These are phyloP conservation scores for Coranthus polyacanthus DNA, from an alignment of 2,797 vertebrate genomes.

Conservation along the genomic window DNA sequence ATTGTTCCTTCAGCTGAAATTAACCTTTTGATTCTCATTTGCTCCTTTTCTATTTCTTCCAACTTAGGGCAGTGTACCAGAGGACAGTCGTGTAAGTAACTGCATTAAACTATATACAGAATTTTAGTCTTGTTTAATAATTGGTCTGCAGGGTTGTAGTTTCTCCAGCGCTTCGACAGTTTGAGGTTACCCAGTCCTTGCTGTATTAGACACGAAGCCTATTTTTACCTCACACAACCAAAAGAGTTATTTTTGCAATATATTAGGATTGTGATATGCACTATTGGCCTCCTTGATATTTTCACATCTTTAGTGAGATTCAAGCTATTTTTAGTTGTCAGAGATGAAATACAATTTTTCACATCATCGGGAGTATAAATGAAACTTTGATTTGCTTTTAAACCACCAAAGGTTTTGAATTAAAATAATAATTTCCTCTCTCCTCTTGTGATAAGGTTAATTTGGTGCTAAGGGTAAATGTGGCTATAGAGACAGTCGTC, in stretches of 20 bases:
- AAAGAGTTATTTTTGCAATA: conserved; percentile 25
- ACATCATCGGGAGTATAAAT: conserved; percentile 17
- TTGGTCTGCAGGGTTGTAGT: neutral
- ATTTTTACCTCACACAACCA: conserved; percentile 40
- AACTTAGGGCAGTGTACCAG: conserved; percentile 52
- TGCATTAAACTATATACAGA: neutral
- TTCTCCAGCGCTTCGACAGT: conserved; percentile 19
- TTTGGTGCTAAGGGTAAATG: too few relatives aligned
- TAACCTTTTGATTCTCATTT: conserved; percentile 37
- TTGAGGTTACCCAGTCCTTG: conserved; percentile 50
- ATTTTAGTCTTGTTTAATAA: conserved; percentile 18
- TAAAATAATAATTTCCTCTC: too few relatives aligned
- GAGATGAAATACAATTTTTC: conserved; percentile 22
- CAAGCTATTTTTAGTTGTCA: conserved; percentile 45
- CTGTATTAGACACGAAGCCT: conserved; percentile 24
- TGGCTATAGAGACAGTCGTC: neutral
- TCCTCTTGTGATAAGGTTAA: neutral
- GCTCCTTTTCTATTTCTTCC: neutral
- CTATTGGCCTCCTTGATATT: conserved; percentile 35
- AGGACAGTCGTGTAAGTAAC: conserved; percentile 71
- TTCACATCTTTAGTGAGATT: conserved; percentile 21
- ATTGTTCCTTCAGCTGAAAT: conserved; percentile 6
- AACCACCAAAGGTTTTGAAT: too few relatives aligned
- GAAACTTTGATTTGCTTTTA: neutral
- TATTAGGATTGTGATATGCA: conserved; percentile 18